Evolutionary conservation across 2,888 invertebrate species (phyloP).

Genomic region (Macrosiphum euphorbiae): DNA sequence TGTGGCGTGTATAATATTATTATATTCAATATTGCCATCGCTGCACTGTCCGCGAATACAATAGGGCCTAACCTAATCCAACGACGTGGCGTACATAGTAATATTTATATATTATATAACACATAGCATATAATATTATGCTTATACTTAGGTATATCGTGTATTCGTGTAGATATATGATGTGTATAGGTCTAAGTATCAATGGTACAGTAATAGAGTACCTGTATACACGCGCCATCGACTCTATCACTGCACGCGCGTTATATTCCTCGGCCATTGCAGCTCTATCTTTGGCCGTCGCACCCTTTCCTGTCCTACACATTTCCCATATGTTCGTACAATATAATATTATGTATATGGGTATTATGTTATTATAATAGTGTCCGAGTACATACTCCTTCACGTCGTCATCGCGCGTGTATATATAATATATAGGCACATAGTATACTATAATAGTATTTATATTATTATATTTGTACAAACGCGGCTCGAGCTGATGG

Average conservation of each 20-base stretch:
- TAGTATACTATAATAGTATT: no score
- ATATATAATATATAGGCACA: no score
- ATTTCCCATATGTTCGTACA: neutral
- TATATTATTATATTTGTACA: neutral
- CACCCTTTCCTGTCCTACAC: neutral
- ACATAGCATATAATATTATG: neutral
- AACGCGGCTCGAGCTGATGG: neutral
- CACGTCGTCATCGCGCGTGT: no score
- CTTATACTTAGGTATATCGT: neutral
- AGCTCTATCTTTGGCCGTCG: neutral
- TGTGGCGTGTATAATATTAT: neutral
- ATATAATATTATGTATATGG: neutral
- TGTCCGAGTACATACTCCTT: neutral
- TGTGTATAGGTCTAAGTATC: neutral
- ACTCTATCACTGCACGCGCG: neutral
- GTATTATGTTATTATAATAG: neutral
- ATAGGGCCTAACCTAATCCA: neutral
- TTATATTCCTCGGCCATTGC: neutral
- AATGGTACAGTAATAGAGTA: neutral
- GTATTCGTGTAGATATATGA: neutral
- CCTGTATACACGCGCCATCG: neutral
- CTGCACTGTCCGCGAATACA: neutral
- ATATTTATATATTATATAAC: neutral
- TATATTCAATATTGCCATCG: neutral
- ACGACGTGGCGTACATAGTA: neutral